Evolutionary conservation across 1,140 invertebrate genomes (phyloP).

Genomic region (Caenorhabditis latens): DNA sequence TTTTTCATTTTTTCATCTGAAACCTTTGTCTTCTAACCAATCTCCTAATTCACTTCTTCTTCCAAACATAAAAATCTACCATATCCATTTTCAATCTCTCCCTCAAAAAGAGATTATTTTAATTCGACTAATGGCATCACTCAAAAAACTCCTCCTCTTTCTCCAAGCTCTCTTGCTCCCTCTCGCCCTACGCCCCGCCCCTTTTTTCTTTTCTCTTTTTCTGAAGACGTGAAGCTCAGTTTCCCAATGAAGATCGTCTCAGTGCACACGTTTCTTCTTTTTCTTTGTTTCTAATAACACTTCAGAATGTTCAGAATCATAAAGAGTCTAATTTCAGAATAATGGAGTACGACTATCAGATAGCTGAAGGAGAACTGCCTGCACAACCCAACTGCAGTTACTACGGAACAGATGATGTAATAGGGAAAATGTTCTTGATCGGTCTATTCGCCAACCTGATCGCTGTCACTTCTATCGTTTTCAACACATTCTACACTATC

Average conservation of each 20-base stretch:
- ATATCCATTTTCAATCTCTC: background rate
- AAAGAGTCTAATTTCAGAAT: background rate
- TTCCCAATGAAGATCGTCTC: background rate
- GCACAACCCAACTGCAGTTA: conserved; percentile 30
- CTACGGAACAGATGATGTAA: conserved; percentile 67
- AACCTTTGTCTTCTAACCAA: too few species aligned
- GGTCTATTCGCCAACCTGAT: conserved; percentile 73
- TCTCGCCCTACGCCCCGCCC: conserved; percentile 4
- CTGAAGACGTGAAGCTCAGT: conserved; percentile 24
- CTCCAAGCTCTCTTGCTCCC: background rate
- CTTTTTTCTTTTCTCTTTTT: background rate
- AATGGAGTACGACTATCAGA: conserved; percentile 53
- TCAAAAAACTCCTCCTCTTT: background rate
- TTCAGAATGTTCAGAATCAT: background rate
- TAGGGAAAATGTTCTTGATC: conserved; percentile 75
- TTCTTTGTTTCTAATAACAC: background rate
- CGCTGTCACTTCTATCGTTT: conserved; percentile 73
- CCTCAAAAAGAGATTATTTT: background rate
- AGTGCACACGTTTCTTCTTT: background rate
- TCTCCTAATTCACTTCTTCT: background rate
- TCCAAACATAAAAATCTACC: background rate
- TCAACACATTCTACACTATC: conserved; percentile 77
- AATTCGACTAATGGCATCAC: conserved; percentile 31
- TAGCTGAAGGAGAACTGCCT: background rate
- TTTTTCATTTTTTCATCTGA: too few species aligned